These are phyloP conservation scores for Eurypyga helias DNA, from an alignment of 2,113 vertebrate genomes.

Conservation along the genomic window DNA sequence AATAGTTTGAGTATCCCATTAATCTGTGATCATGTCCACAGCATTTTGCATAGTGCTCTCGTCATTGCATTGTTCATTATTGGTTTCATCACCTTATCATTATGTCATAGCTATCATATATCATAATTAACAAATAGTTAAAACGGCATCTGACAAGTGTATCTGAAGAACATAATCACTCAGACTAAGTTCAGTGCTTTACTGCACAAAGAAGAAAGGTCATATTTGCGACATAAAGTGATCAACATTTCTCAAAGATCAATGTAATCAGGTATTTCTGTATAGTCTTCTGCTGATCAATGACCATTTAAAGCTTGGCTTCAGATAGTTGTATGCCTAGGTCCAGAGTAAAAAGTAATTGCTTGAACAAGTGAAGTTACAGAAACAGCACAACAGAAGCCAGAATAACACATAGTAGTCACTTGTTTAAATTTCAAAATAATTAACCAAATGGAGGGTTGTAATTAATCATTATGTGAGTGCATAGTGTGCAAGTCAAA, in stretches of 20 bases:
- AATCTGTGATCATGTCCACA: rapidly evolving
- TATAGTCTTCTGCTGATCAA: neutral
- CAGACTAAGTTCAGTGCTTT: neutral
- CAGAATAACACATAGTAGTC: neutral
- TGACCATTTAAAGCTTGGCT: neutral
- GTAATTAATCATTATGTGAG: neutral
- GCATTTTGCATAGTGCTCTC: neutral
- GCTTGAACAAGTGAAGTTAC: neutral
- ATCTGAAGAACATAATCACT: neutral
- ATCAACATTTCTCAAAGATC: neutral
- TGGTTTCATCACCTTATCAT: neutral
- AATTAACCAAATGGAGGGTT: neutral
- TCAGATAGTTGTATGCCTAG: neutral
- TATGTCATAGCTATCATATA: neutral
- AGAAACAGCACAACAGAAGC: neutral
- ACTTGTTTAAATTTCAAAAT: neutral
- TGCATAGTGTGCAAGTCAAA: neutral
- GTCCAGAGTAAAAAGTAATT: neutral
- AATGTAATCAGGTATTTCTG: neutral
- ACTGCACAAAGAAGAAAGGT: neutral
- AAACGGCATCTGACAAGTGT: neutral
- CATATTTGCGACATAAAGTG: neutral
- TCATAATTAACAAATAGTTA: neutral
- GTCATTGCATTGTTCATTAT: neutral
- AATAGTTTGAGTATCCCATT: rapidly evolving